Base-by-base conservation (phyloP, 1,140 invertebrate species). In the Heliconius congener region DNA sequence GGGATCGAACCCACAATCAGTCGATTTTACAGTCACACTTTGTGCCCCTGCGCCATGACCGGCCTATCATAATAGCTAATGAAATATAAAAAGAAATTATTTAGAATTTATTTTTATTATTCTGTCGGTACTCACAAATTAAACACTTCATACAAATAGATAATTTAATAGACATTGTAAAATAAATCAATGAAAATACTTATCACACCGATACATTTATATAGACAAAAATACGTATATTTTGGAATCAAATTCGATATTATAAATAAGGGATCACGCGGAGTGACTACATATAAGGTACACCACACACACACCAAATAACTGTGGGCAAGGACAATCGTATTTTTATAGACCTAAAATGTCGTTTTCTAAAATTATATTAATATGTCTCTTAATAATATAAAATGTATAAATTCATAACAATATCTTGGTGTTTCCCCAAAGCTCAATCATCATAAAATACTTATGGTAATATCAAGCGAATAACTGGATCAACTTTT, bases 101-200 rank as follows among this genome's bases (percentile, higher is more conserved):
- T 37, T 34, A 0, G 34, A 34, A 34, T 34, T 34, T 34, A 34
- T 34, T 34, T 34, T 34, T 34, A 37, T 6, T 37, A 37, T 37
- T 37, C 34, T 37, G 34, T 37, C 6, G 34, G 34, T 37, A 37
- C 13, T 55, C 52, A 30, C 8, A 81, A 92, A 86, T 87, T 52
- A 93, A 91, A 89, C 72, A 74, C 75, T 76, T 81, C 81, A 84
- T 92, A 92, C 82, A 93, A 91, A 93, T 88, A 92, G 89, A 93
- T 87, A 92, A 87, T 92, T 92, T 94, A 94, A 92, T 94, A 88
- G 89, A 92, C 84, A 91, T 91, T 91, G 89, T 94, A 92, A 93
- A 88, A 92, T 86, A 92, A 93, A 94, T 85, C 89, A 93, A 88
- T 84, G 88, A 91, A 92, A 90, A 86, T 91, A 93, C 76, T 88